Base-by-base conservation (phyloP, 2,113 vertebrate genomes). In the Rhea americana region DNA sequence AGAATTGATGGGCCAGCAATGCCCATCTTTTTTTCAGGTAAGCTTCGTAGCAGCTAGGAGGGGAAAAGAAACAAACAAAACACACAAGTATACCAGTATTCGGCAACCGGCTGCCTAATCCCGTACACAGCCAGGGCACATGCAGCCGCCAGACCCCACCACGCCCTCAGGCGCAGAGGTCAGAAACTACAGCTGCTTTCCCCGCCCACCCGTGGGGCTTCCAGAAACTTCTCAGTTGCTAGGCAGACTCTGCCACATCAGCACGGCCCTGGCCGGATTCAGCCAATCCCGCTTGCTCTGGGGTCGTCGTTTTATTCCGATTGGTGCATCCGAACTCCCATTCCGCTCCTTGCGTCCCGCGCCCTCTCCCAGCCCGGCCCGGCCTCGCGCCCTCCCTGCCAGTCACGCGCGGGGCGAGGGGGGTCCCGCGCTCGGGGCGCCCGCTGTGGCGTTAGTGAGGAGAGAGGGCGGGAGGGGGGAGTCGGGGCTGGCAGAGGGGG, bases 201-300 rank as follows among this genome's bases (percentile, higher is more conserved):
- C 1, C 21, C 4, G 1, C 2, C 0, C 1, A 0, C 11, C 9
- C 12, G 16, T 1, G 9, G 2, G 18, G 6, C 3, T 74, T 66
- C 80, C 58, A 56, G 75, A 72, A 56, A 9, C 1, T 56, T 79
- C 83, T 1, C 2, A 0, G 15, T 35, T 41, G 26, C 61, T 4
- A 13, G 47, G 59, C 30, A 0, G 47, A 10, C 53, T 28, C 55
- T 0, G 1, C 2, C n/a, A 3, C 5, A 1, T 2, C 20, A 7
- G 0, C 16, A 5, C 8, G 1, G 12, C 4, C 0, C 30, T 12
- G 0, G 1, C 26, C 12, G 32, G 1, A 2, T 12, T 28, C 65
- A 61, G n/a, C 71, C 58, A 72, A 85, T 66, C 58, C 13, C 11
- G 2, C 8, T 59, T 2, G 5, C 11, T 7, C 1, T 20, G 20